Percentiles rank a stretch among this genome's conserved stretches.
Evolutionary conservation across 2,888 invertebrate species (phyloP).

Genomic region (Hyppa rectilinea): DNA sequence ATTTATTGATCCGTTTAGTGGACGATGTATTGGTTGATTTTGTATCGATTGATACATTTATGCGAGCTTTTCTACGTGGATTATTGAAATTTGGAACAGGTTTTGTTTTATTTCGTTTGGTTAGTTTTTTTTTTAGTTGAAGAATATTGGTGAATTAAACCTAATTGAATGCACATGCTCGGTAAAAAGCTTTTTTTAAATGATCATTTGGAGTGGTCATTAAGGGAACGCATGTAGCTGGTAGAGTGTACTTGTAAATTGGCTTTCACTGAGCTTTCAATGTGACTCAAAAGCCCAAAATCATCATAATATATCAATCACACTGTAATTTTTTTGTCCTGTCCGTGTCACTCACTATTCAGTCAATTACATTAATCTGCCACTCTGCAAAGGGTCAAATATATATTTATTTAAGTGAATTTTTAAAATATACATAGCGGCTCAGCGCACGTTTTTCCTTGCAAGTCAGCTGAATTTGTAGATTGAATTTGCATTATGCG

Average conservation of each 20-base stretch:
- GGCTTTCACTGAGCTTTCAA: neutral
- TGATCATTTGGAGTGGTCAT: neutral
- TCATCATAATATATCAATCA: neutral
- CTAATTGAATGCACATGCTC: neutral
- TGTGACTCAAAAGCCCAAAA: neutral
- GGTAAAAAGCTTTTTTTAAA: neutral
- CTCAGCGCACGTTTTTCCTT: neutral
- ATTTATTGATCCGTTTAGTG: slow-evolving; percentile 16
- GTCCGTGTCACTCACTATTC: neutral
- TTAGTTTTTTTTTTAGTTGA: neutral
- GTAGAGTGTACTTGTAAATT: neutral
- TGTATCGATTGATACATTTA: slow-evolving; percentile 8
- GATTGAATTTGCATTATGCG: slow-evolving; percentile 6
- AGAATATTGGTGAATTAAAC: neutral
- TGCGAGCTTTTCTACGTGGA: neutral
- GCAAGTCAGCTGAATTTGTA: slow-evolving; percentile 1
- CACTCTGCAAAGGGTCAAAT: neutral
- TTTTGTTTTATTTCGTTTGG: slow-evolving; percentile 8
- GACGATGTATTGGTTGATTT: slow-evolving; percentile 18
- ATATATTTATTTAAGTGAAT: slow-evolving; percentile 8
- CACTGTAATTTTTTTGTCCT: neutral
- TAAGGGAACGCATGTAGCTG: slow-evolving; percentile 1
- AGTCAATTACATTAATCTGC: neutral
- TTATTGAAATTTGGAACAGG: slow-evolving; percentile 7
- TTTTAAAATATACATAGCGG: slow-evolving; percentile 3